Conservation (phyloP, 2,888 invertebrate genomes). For the Coecobrya sp. region DNA sequence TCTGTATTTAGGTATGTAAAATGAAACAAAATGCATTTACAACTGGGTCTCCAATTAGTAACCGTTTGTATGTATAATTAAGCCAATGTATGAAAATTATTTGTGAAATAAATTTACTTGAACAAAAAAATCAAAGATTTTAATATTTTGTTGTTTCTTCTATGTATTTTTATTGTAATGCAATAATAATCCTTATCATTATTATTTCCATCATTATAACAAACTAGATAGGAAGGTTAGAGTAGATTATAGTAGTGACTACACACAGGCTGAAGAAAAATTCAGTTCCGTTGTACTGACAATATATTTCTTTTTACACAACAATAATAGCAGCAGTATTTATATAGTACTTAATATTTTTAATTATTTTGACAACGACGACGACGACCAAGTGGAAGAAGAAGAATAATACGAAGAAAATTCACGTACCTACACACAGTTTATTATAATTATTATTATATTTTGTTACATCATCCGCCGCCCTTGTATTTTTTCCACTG, state of each 20-base stretch:
- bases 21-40: no score
- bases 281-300: constrained; percentile 36
- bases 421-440: no score
- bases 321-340: background rate
- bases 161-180: background rate
- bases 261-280: constrained; percentile 32
- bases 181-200: background rate
- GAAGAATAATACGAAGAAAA: background rate
- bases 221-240: constrained; percentile 44
- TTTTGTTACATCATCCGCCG: no score
- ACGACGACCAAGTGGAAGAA: background rate
- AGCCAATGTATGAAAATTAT: no score
- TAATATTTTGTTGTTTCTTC: background rate
- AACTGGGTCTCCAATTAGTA: no score
- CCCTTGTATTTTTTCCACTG: no score
- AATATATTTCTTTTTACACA: constrained; percentile 2
- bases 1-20: no score
- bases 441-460: no score
- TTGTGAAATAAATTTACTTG: no score
- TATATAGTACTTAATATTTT: background rate
- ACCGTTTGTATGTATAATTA: no score
- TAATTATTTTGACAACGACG: background rate
- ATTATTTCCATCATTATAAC: constrained; percentile 27
- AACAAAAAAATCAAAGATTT: background rate
- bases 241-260: constrained; percentile 20